phyloP scores from a whole-genome alignment of 2,113 vertebrate species.

The Colaptes auratus region DNA sequence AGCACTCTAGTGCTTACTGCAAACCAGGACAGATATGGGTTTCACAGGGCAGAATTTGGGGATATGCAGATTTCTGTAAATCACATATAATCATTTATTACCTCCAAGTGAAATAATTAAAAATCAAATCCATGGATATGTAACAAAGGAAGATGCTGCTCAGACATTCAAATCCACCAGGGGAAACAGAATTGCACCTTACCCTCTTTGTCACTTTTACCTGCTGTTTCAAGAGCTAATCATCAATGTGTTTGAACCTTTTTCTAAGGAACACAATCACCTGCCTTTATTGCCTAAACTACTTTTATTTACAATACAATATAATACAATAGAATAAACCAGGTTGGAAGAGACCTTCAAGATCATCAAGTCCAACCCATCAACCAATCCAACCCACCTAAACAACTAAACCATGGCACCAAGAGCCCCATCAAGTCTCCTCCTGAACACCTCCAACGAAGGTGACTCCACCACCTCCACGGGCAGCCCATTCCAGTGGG shows the following conservation, averaged over 20 bases:
- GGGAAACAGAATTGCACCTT: not conserved
- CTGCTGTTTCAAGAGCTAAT: not conserved
- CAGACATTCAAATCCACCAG: not conserved
- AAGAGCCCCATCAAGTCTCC: no score
- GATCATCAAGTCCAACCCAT: no score
- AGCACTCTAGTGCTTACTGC: not conserved
- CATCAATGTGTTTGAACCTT: not conserved
- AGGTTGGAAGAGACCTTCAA: no score
- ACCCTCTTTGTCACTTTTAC: not conserved
- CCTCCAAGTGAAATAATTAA: constrained; percentile 23
- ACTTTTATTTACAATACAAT: not conserved
- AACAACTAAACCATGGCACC: no score
- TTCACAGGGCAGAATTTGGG: not conserved
- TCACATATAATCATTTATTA: not conserved
- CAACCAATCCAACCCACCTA: no score
- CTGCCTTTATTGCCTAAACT: not conserved
- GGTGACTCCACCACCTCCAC: no score
- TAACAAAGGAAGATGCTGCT: not conserved
- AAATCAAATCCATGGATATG: not conserved
- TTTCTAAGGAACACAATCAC: not conserved
- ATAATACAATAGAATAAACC: no score
- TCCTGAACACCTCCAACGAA: no score
- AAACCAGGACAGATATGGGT: not conserved
- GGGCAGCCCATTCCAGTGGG: no score
- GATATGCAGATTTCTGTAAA: not conserved